Conservation (phyloP, 2,113 vertebrate genomes). For the Dunckerocampus dactyliophorus region DNA sequence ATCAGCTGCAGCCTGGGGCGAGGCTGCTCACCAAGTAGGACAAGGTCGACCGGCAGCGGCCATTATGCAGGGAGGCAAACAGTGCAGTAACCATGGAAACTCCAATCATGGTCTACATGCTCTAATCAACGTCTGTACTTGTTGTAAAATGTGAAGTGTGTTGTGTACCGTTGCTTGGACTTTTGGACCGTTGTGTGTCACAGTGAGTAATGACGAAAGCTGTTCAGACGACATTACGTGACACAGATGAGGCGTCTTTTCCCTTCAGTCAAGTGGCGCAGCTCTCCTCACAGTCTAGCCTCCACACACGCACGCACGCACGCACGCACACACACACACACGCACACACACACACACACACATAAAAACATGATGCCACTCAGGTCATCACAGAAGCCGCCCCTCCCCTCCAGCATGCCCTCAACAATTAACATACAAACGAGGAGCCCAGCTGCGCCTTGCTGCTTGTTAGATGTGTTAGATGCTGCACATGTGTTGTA, state of each 20-base stretch:
- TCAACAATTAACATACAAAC: slow-evolving; percentile 1
- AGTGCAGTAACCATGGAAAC: not conserved
- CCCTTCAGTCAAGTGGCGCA: slow-evolving; percentile 24
- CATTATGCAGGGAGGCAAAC: not conserved
- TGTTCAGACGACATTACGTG: slow-evolving; percentile 15
- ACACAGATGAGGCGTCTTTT: slow-evolving; percentile 22
- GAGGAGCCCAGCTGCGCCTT: slow-evolving; percentile 17
- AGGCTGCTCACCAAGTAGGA: slow-evolving; percentile 57
- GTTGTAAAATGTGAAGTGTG: too few species aligned
- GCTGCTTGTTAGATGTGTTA: slow-evolving; percentile 34
- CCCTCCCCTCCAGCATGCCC: not conserved
- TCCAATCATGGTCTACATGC: not conserved
- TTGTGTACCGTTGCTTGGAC: too few species aligned
- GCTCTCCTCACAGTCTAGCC: slow-evolving; percentile 16
- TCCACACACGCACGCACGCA: slow-evolving; percentile 14
- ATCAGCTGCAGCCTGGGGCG: slow-evolving; percentile 59
- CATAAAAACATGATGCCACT: too few species aligned
- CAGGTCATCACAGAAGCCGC: too few species aligned
- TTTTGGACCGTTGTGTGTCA: too few species aligned
- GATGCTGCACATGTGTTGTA: slow-evolving; percentile 39
- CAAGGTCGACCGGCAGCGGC: slow-evolving; percentile 63
- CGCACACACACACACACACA: slow-evolving; percentile 2
- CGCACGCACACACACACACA: slow-evolving; percentile 6
- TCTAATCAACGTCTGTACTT: too few species aligned
- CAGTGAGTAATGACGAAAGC: slow-evolving; percentile 12